Conservation (phyloP, 2,888 invertebrate genomes). For the Acrobasis repandana region DNA sequence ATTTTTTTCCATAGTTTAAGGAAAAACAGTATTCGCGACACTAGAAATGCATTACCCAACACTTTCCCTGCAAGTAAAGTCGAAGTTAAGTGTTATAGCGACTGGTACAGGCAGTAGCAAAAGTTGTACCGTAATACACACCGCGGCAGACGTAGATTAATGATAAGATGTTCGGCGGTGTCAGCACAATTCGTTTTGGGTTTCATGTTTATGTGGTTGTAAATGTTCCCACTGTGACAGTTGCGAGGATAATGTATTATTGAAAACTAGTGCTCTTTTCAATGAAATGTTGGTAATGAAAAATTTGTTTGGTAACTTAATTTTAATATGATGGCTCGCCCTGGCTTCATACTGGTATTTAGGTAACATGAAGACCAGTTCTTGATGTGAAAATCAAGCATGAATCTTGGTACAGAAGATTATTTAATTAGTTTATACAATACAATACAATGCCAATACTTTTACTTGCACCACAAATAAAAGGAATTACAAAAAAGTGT, state of each 20-base stretch:
- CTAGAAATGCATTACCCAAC: conserved; percentile 12
- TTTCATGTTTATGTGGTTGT: conserved; percentile 19
- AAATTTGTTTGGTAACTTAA: no score
- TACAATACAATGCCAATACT: no score
- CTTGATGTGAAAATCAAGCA: no score
- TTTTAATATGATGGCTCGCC: no score
- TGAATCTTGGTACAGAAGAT: no score
- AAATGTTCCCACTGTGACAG: conserved; percentile 13
- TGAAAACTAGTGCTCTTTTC: background rate
- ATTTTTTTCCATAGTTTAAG: background rate
- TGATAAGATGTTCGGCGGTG: conserved; percentile 15
- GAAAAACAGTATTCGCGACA: background rate
- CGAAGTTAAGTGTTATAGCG: conserved; percentile 13
- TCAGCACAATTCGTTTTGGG: conserved; percentile 20
- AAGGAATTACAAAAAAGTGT: no score
- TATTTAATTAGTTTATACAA: no score
- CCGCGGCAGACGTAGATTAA: conserved; percentile 20
- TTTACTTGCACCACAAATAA: no score
- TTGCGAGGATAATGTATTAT: conserved; percentile 10
- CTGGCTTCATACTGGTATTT: no score
- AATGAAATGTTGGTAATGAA: background rate
- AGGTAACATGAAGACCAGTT: no score
- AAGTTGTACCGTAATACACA: conserved; percentile 17
- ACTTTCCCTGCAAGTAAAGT: conserved; percentile 4
- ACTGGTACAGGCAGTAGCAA: conserved; percentile 12